These are phyloP conservation scores for Sericinus montela DNA, from an alignment of 2,888 invertebrate species.

Conservation along the genomic window DNA sequence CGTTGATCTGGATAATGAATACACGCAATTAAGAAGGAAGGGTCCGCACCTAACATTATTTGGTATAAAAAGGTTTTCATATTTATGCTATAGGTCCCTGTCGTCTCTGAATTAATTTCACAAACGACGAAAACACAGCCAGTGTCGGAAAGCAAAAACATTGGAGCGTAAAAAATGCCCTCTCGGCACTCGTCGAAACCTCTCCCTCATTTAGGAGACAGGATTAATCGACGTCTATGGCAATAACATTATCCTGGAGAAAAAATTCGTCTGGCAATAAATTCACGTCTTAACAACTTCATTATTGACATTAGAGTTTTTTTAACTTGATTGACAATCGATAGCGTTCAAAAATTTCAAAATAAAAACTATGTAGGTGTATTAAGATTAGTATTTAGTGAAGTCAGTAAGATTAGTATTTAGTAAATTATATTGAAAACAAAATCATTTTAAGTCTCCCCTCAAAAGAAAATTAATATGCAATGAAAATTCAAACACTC, in stretches of 20 bases:
- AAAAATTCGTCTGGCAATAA: conserved; percentile 23
- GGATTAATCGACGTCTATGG: conserved; percentile 37
- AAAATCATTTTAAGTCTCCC: too few species aligned
- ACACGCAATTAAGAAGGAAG: conserved; percentile 8
- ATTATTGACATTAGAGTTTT: not conserved
- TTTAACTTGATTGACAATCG: not conserved
- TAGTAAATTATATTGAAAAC: too few species aligned
- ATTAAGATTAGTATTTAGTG: too few species aligned
- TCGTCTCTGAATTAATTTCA: conserved; percentile 24
- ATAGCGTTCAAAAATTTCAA: too few species aligned
- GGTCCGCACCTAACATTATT: conserved; percentile 5
- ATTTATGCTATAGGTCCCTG: conserved; percentile 5
- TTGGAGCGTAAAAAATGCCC: conserved; percentile 22
- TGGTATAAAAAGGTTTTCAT: conserved; percentile 6
- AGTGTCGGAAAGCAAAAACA: conserved; percentile 23
- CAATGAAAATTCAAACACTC: too few species aligned
- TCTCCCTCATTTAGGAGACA: conserved; percentile 25
- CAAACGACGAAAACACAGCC: conserved; percentile 23
- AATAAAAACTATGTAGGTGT: too few species aligned
- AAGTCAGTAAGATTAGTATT: too few species aligned
- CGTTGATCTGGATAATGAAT: conserved; percentile 4
- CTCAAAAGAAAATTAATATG: too few species aligned
- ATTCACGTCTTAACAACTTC: conserved; percentile 1
- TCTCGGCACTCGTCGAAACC: conserved; percentile 14
- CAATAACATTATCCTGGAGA: conserved; percentile 32